Evolutionary conservation across 2,888 invertebrate species (phyloP), one percentile per base, ranked within the genome.

Genomic region (Horisme vitalbata): DNA sequence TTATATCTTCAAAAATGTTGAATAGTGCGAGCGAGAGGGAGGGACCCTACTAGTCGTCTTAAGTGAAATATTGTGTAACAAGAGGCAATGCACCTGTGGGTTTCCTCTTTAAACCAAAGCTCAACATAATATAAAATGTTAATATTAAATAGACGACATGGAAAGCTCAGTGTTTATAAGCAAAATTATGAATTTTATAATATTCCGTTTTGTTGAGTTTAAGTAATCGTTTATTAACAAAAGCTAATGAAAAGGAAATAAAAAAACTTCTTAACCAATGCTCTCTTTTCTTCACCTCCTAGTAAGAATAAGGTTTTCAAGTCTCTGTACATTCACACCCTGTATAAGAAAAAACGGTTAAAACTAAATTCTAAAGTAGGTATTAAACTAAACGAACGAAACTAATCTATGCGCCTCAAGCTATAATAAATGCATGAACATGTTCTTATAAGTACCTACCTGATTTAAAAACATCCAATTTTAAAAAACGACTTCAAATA

Each of bases 171-270:
- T 41, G 63, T 67, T 60, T 57, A 50, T 57, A 66, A 57, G 68
- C 71, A 69, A 74, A n/a, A 80, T 65, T 63, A 72, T 70, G 77
- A 68, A 69, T 80, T 48, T 77, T 74, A 61, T 75, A 82, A 70
- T 70, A 69, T 68, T 70, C 57, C 56, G 49, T 70, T 71, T 79
- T 79, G 68, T 79, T 75, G 70, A 71, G 71, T 81, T 79, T 65
- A 72, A 73, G 69, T 82, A 79, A 81, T 71, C 68, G 68, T 83
- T 84, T 84, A 85, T 78, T 85, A 87, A 84, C 81, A 80, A 84
- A 84, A 75, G 78, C 80, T 82, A 85, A 83, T 85, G 18, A 83
- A 86, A 85, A 75, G 52, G 67, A 74, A 72, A 63, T 67, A 66
- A 70, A 71, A 68, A n/a, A 71, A 44, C 43, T 41, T 53, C 38